Percentiles rank a stretch among this genome's conserved stretches.
These are phyloP conservation scores for Bradypodion ventrale DNA, from an alignment of 2,797 vertebrate species.

Conservation along the genomic window DNA sequence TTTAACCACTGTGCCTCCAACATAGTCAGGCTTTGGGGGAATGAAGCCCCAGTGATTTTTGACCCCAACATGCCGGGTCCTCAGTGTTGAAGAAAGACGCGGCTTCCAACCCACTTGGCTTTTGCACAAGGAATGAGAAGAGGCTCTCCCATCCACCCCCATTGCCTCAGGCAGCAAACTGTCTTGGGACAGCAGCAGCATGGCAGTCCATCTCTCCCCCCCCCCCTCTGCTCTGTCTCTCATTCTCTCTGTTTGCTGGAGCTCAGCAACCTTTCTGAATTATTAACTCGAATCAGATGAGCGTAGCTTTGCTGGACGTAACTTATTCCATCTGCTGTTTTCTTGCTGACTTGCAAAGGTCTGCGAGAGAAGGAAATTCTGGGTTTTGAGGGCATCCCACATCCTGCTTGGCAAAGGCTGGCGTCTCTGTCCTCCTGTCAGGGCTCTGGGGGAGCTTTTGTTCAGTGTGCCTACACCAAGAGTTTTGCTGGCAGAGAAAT, in stretches of 20 bases:
- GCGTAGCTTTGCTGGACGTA: background rate
- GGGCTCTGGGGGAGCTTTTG: background rate
- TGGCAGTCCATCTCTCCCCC: background rate
- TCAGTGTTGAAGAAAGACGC: background rate
- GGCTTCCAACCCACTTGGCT: background rate
- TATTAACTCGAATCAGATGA: constrained; percentile 32
- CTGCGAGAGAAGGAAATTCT: background rate
- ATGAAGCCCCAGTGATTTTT: too few relatives aligned
- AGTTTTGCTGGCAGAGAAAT: background rate
- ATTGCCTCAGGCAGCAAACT: background rate
- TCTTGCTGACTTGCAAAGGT: constrained; percentile 18
- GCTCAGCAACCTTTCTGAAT: background rate
- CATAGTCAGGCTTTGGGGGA: too few relatives aligned
- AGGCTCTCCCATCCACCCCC: background rate
- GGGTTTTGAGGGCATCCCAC: constrained; percentile 9
- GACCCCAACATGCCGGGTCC: too few relatives aligned
- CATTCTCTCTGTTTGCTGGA: background rate
- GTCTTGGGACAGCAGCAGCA: background rate
- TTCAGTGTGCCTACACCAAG: rapidly evolving
- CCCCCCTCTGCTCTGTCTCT: too few relatives aligned
- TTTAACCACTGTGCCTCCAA: too few relatives aligned
- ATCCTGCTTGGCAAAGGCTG: background rate
- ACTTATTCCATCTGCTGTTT: constrained; percentile 35
- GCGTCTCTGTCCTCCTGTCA: rapidly evolving
- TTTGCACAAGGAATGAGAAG: background rate